A percentile compares a stretch with the other conserved stretches of the same genome.
phyloP scores from a whole-genome alignment of 37 sponge, comb jelly and placozoan genomes.

The Amphimedon queenslandica region DNA sequence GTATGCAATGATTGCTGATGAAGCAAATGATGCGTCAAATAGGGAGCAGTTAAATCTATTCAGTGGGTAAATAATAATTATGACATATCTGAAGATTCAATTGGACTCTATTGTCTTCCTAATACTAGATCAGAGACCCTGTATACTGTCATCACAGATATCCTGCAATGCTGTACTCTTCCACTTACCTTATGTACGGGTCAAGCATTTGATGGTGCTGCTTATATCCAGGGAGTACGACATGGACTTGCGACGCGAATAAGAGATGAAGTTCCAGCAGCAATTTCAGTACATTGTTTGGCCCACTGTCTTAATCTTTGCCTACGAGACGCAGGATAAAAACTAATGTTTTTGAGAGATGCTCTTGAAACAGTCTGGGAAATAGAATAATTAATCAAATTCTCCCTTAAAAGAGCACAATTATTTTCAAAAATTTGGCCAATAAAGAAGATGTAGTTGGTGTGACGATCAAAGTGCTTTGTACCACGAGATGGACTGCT shows the following conservation, averaged over 20 bases:
- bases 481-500: constrained; percentile 63
- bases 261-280: constrained; percentile 38
- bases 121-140: constrained; percentile 28
- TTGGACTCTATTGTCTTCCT: constrained; percentile 40
- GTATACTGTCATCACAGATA: constrained; percentile 40
- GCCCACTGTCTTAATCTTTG: constrained; percentile 57
- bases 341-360: constrained; percentile 27
- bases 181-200: constrained; percentile 54
- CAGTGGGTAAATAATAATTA: constrained; percentile 44
- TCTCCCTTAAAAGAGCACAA: constrained; percentile 46
- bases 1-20: constrained; percentile 49
- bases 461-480: constrained; percentile 36
- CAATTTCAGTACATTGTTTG: constrained; percentile 61
- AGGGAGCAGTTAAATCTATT: constrained; percentile 48
- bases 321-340: constrained; percentile 49
- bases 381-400: constrained; percentile 39
- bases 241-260: constrained; percentile 50
- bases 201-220: constrained; percentile 73
- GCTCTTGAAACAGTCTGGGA: constrained; percentile 42
- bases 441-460: constrained; percentile 8
- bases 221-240: constrained; percentile 46
- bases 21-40: constrained; percentile 40
- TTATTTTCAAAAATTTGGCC: too few species aligned
- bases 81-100: constrained; percentile 42
- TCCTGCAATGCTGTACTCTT: constrained; percentile 37